Evolutionary conservation across 2,888 invertebrate species (phyloP).

Genomic region (Nyleta sp.): DNA sequence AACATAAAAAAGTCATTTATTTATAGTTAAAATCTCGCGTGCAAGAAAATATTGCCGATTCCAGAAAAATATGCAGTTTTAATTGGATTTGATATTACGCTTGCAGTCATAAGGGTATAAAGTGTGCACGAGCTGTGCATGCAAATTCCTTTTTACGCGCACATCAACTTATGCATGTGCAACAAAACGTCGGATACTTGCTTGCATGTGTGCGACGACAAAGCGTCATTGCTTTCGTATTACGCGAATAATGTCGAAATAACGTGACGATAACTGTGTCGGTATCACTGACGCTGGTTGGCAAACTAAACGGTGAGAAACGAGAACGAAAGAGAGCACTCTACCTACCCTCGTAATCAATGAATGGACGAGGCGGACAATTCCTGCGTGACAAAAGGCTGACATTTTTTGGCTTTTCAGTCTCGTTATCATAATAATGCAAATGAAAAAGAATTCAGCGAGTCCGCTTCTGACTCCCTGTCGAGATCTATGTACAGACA

Average conservation of each 20-base stretch:
- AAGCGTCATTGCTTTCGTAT: constrained; percentile 56
- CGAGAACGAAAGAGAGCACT: constrained; percentile 66
- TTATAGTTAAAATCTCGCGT: no score
- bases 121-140: no score
- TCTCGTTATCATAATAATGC: constrained; percentile 81
- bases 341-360: constrained; percentile 75
- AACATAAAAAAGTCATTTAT: no score
- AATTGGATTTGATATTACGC: no score
- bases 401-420: constrained; percentile 79
- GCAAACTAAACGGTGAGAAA: constrained; percentile 65
- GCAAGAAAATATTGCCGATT: no score
- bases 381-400: constrained; percentile 78
- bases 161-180: no score
- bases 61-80: no score
- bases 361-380: constrained; percentile 80
- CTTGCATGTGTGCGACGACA: no score
- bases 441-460: constrained; percentile 79
- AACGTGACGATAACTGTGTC: constrained; percentile 61
- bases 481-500: constrained; percentile 65
- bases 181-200: no score
- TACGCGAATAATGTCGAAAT: constrained; percentile 59
- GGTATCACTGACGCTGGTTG: constrained; percentile 63
- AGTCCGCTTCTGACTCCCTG: constrained; percentile 65
- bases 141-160: no score
- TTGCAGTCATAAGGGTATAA: no score